A percentile compares a stretch with the other conserved stretches of the same genome.
Conservation (phyloP, 2,888 invertebrate species). For the Bombyx huttoni region DNA sequence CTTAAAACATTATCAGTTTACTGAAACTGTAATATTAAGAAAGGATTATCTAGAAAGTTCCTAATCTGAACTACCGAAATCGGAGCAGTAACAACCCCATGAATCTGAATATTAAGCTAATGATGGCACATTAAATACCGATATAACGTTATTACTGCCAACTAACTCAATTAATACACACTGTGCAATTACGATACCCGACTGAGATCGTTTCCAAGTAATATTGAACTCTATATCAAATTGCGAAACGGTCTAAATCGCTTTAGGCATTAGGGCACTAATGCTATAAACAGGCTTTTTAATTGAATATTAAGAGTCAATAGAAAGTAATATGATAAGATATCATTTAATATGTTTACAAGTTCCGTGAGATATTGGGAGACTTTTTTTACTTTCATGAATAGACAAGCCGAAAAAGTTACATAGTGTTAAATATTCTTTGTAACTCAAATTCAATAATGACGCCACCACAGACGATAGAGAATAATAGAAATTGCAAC, state of each 20-base stretch:
- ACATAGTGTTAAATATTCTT: no score
- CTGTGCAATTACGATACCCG: constrained; percentile 17
- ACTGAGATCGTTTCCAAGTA: constrained; percentile 8
- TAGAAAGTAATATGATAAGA: constrained; percentile 13
- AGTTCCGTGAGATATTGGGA: background rate
- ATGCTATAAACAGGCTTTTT: constrained; percentile 18
- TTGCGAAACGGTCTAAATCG: constrained; percentile 5
- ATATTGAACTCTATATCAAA: constrained; percentile 11
- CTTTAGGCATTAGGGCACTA: background rate
- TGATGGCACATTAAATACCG: constrained; percentile 41
- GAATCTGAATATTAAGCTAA: constrained; percentile 41
- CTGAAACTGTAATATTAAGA: background rate
- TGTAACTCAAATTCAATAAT: no score
- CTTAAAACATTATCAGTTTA: background rate
- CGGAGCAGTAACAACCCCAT: constrained; percentile 15
- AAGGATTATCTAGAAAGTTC: background rate
- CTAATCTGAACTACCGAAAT: background rate
- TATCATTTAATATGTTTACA: background rate
- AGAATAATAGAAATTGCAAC: no score
- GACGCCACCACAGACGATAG: no score
- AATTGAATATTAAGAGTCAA: constrained; percentile 29
- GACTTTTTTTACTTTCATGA: background rate
- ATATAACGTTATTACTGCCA: constrained; percentile 38
- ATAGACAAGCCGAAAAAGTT: no score
- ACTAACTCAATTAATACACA: constrained; percentile 44